phyloP scores from a whole-genome alignment of 2,797 vertebrate genomes.

The Molossus alvarezi region DNA sequence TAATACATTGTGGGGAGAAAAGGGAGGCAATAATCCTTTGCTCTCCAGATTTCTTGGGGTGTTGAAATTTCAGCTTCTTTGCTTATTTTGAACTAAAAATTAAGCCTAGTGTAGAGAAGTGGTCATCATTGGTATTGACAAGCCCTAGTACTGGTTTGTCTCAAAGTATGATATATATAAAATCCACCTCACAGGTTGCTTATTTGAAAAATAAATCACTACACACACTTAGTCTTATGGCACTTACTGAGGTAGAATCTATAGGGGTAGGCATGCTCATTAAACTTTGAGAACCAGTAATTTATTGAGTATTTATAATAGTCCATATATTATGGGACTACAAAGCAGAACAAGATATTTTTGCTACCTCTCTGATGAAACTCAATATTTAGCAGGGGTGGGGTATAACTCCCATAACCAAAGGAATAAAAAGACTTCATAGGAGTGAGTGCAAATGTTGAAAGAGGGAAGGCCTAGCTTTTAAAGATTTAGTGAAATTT shows the following conservation, averaged over 20 bases:
- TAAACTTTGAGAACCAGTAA: not conserved
- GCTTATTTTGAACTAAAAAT: slow-evolving; percentile 21
- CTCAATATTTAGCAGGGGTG: slow-evolving; percentile 18
- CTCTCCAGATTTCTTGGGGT: not conserved
- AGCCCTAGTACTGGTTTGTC: not conserved
- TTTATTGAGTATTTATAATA: not conserved
- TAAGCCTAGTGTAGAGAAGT: not conserved
- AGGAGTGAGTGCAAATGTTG: not conserved
- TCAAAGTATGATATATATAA: not conserved
- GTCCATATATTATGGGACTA: not conserved
- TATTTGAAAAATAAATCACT: not conserved
- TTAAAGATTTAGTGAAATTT: not conserved
- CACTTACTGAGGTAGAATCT: not conserved
- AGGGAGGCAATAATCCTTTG: not conserved
- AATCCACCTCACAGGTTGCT: slow-evolving; percentile 1
- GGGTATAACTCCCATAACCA: not conserved
- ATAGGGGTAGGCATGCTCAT: not conserved
- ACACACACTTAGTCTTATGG: not conserved
- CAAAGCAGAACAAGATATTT: not conserved
- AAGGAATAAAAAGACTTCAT: not conserved
- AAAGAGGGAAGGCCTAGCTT: not conserved
- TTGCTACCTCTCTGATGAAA: slow-evolving; percentile 11
- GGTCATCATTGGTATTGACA: not conserved
- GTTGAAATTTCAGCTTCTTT: not conserved
- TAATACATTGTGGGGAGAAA: not conserved